Base-by-base conservation (phyloP, 2,797 vertebrate species). In the Sphaeramia orbicularis region DNA sequence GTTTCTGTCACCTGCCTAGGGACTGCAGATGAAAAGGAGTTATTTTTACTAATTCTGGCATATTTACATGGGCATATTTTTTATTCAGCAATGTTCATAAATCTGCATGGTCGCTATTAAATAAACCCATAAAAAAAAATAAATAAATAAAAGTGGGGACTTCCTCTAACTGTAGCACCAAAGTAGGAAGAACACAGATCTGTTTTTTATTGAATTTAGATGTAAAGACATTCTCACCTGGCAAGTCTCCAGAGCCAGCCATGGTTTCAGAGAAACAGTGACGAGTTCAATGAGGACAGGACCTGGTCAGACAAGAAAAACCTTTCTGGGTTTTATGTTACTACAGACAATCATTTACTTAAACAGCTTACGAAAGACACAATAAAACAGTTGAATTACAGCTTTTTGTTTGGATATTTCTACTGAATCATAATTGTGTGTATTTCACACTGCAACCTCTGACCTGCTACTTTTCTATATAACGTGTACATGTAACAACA, bases 241-340 rank as follows among this genome's bases (percentile, higher is more conserved):
- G 91, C 56, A 92, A 51, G 37, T 93, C 93, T 3, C 91, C 69
- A 8, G 92, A 56, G 10, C 89, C 87, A 10, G 92, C 89, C 93
- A 94, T 94, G 68, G 55, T 69, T 55, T 63, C 52, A 27, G 54
- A 32, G 5, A 54, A 60, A 64, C 7, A 10, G 15, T 2, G 30
- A 56, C 4, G 14, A 68, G 45, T 54, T 65, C 38, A 24, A 70
- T n/a, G 55, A 35, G 55, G 27, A 40, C 6, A 45, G 37, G 42
- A 75, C 14, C 90, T 90, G 72, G 12, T 65, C 47, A 16, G n/a
- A 56, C 38, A n/a, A 42, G 18, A 40, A 3, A 54, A 0, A 44
- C 0, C 4, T 21, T 21, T 4, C 19, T 21, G 19, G 19, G 19
- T 21, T 21, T 21, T 2, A 21, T 21, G 19, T 21, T 21, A 21